phyloP scores from a whole-genome alignment of 2,113 vertebrate species.

The Stigmatopora argus region DNA sequence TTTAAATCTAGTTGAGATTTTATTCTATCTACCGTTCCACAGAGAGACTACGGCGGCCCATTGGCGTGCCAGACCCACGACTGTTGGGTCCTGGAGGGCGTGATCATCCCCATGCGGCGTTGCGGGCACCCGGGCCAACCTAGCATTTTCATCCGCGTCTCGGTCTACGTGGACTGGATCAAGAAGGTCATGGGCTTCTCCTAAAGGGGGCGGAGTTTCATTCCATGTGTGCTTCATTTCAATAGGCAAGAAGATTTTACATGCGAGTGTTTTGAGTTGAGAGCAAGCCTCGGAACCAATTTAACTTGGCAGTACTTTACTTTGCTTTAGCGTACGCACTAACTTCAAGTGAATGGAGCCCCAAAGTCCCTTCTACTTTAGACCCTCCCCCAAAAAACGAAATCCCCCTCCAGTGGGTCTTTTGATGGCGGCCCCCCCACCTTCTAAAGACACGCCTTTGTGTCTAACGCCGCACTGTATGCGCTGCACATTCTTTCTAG shows the following conservation, averaged over 20 bases:
- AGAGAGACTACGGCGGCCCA: conserved; percentile 93
- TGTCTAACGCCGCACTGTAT: conserved; percentile 72
- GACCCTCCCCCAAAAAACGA: conserved; percentile 49
- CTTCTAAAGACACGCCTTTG: conserved; percentile 73
- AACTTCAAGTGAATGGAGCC: not conserved
- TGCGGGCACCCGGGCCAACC: conserved; percentile 83
- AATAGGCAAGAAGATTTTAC: not conserved
- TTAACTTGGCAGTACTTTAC: not conserved
- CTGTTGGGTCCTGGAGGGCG: conserved; percentile 95
- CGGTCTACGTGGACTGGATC: conserved; percentile 92
- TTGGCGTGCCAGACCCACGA: conserved; percentile 85
- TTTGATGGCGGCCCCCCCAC: conserved; percentile 66
- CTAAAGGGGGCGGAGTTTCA: conserved; percentile 36
- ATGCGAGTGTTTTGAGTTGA: not conserved
- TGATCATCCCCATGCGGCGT: conserved; percentile 88
- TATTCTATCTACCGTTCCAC: conserved; percentile 22
- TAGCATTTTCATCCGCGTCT: conserved; percentile 85
- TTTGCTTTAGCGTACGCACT: not conserved
- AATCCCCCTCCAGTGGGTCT: conserved; percentile 68
- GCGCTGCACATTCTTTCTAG: conserved; percentile 72
- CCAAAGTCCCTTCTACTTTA: conserved; percentile 27
- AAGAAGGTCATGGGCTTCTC: conserved; percentile 89
- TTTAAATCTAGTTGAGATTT: not conserved
- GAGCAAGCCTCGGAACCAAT: not conserved
- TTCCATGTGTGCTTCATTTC: not conserved